phyloP scores from a whole-genome alignment of 2,797 vertebrate genomes.

The Protonibea diacanthus region DNA sequence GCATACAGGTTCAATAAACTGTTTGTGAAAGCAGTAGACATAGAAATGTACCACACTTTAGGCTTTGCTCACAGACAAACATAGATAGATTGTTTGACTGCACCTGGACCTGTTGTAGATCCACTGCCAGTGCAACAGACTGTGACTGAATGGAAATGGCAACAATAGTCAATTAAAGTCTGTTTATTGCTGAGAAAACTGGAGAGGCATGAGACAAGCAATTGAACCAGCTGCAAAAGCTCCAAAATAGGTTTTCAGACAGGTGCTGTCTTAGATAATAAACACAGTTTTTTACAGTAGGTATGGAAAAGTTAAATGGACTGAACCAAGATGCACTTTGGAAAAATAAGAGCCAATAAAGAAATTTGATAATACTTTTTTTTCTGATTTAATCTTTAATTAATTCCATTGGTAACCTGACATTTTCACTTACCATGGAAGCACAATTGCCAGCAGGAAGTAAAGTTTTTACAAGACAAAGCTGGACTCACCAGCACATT shows the following conservation, averaged over 20 bases:
- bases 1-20: conserved; percentile 5
- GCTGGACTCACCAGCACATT: not conserved
- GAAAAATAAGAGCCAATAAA: not conserved
- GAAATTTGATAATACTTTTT: not conserved
- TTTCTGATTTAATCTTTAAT: not conserved
- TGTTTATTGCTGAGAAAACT: conserved; percentile 17
- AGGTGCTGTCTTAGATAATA: not conserved
- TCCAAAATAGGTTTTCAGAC: not conserved
- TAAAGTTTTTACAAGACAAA: not conserved
- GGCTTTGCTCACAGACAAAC: conserved; percentile 5
- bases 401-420: not conserved
- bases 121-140: conserved; percentile 14
- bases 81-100: conserved; percentile 16
- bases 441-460: not conserved
- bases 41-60: not conserved
- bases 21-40: conserved; percentile 1
- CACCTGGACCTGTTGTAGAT: conserved; percentile 41
- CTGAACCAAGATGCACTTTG: not conserved
- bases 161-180: conserved; percentile 43
- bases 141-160: conserved; percentile 45
- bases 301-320: not conserved
- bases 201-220: not conserved
- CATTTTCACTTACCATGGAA: not conserved
- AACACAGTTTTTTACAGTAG: not conserved
- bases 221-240: conserved; percentile 18